These are phyloP conservation scores for Oxyura jamaicensis DNA, from an alignment of 2,113 vertebrate species.

Conservation along the genomic window DNA sequence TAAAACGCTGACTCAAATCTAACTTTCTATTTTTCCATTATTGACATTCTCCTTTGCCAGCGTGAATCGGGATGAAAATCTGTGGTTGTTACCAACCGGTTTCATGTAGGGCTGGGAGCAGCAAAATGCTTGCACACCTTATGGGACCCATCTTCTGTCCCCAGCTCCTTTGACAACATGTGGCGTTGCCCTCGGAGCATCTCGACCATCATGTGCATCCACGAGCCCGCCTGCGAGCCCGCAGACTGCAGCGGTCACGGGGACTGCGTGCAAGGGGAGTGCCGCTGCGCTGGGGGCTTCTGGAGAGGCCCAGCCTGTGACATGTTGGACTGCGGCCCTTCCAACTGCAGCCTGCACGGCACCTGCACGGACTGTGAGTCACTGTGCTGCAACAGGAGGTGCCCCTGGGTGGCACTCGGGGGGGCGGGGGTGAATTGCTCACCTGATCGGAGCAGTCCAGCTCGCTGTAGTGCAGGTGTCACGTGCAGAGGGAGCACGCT, in stretches of 20 bases:
- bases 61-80: not conserved
- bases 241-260: constrained; percentile 84
- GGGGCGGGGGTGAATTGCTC: not conserved
- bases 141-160: not conserved
- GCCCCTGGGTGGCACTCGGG: not conserved
- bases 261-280: constrained; percentile 79
- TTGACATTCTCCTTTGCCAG: accelerated
- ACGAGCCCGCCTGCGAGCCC: constrained; percentile 80
- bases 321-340: constrained; percentile 76
- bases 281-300: constrained; percentile 74
- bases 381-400: accelerated
- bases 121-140: accelerated
- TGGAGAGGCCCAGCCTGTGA: constrained; percentile 80
- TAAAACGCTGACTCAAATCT: not conserved
- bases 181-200: constrained; percentile 89
- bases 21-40: not conserved
- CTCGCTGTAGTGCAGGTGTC: too few relatives aligned
- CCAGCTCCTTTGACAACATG: constrained; percentile 71
- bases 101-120: not conserved
- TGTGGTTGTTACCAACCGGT: accelerated
- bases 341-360: constrained; percentile 81
- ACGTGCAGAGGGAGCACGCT: accelerated
- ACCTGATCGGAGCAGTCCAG: not conserved
- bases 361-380: constrained; percentile 82
- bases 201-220: constrained; percentile 90